Percentiles rank a stretch among this genome's conserved stretches.
These are phyloP conservation scores for Rhabdomys dilectus DNA, from an alignment of 2,113 vertebrate genomes.

Conservation along the genomic window DNA sequence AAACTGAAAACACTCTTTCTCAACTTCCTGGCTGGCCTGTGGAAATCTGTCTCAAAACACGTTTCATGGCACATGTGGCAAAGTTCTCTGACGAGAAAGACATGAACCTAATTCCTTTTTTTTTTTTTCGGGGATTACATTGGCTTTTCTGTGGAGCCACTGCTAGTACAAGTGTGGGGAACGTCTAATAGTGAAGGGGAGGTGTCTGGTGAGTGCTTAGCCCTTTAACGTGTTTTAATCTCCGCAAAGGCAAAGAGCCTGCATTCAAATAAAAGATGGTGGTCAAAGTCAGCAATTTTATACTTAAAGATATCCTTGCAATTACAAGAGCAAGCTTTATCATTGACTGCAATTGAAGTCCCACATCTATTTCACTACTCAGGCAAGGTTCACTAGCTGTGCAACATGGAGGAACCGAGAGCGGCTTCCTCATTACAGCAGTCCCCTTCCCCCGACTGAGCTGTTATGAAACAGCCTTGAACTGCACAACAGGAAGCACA, in stretches of 20 bases:
- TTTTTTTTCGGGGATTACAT: not conserved
- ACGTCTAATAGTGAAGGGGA: fast-evolving
- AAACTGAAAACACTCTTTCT: slow-evolving; percentile 51
- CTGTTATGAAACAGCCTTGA: slow-evolving; percentile 83
- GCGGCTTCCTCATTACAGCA: slow-evolving; percentile 82
- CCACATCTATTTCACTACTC: slow-evolving; percentile 6
- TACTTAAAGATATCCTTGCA: not conserved
- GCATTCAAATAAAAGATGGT: not conserved
- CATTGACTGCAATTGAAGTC: not conserved
- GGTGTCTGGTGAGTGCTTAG: not conserved
- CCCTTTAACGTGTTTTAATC: slow-evolving; percentile 17
- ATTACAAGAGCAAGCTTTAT: too few relatives aligned
- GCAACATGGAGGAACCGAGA: slow-evolving; percentile 81
- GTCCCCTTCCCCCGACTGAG: not conserved
- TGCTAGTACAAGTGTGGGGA: fast-evolving
- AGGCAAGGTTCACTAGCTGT: slow-evolving; percentile 61
- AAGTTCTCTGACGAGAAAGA: slow-evolving; percentile 71
- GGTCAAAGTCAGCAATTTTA: not conserved
- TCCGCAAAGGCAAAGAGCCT: not conserved
- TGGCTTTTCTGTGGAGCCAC: not conserved
- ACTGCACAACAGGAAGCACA: slow-evolving; percentile 86
- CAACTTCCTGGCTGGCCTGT: slow-evolving; percentile 52
- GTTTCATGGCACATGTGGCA: slow-evolving; percentile 70
- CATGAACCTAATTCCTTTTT: slow-evolving; percentile 20
- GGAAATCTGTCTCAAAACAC: slow-evolving; percentile 53